Base-by-base conservation (phyloP, 2,888 invertebrate species). In the Macrosiphum euphorbiae region DNA sequence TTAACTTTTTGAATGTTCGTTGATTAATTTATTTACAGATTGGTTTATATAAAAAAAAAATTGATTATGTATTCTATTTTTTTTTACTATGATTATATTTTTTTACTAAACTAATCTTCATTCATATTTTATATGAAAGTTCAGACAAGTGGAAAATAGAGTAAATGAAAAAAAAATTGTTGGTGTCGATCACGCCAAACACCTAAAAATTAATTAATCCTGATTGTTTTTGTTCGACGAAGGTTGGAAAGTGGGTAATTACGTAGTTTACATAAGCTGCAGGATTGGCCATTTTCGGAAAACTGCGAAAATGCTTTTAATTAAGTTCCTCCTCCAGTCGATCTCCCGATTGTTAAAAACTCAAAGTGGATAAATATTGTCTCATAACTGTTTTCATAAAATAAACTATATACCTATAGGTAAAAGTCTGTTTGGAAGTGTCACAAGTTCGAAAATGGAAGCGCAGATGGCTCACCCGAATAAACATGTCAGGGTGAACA, bases 81-180 rank as follows among this genome's bases (percentile, higher is more conserved):
- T 90, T 90, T 67, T 52, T 78, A 52, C 35, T 20, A n/a, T 78
- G 78, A 78, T 78, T 78, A 35, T 35, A 78, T 4, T 41, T 55
- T 52, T 35, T 50, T 55, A 44, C 20, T 28, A 84, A 28, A 88
- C 41, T 44, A 61, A 89, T 47, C 35, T 85, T 16, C 61, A 35
- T 78, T 87, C 58, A 87, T 92, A 52, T 92, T 93, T 93, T 89
- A 89, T 89, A 35, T 58, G 20, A 61, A 58, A 58, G 58, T 85
- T 89, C 85, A 50, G 89, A 90, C 85, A 90, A 85, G 93, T 50
- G 47, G 93, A 93, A 93, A 89, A 90, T 52, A 78, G 24, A 92
- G 67, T 92, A 85, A 35, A 58, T 50, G 58, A 67, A n/a, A 78
- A 52, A 88, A 88, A 50, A 89, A 55, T 16, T 28, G 85, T n/a